A percentile compares a stretch with the other conserved stretches of the same genome.
Evolutionary conservation across 2,113 vertebrate species (phyloP).

Genomic region (Planiliza haematocheilus): DNA sequence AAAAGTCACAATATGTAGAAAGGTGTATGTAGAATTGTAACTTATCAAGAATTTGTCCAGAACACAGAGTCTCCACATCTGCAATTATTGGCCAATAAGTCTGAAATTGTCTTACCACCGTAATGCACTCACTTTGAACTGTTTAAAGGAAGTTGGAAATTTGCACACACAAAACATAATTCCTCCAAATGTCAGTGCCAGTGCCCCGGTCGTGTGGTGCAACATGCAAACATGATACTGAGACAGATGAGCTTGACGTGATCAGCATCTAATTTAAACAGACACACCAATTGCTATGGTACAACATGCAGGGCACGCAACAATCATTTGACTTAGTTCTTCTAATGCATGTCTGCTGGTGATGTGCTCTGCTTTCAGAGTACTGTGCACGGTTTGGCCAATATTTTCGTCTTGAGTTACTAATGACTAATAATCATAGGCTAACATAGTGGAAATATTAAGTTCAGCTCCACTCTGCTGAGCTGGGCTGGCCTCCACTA

Average conservation of each 20-base stretch:
- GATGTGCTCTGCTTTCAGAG: slow-evolving; percentile 20
- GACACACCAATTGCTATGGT: slow-evolving; percentile 70
- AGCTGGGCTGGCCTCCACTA: neutral
- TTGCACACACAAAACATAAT: slow-evolving; percentile 10
- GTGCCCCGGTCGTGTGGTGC: slow-evolving; percentile 38
- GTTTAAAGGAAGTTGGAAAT: too few relatives aligned
- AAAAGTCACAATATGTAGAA: too few relatives aligned
- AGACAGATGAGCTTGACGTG: slow-evolving; percentile 48
- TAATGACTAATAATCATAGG: slow-evolving; percentile 61
- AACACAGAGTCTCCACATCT: too few relatives aligned
- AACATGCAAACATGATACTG: slow-evolving; percentile 70
- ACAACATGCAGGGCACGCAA: slow-evolving; percentile 64
- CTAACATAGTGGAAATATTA: slow-evolving; percentile 65
- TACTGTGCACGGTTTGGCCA: slow-evolving; percentile 63
- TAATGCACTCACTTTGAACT: too few relatives aligned
- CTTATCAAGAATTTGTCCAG: too few relatives aligned
- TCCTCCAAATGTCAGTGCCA: slow-evolving; percentile 20
- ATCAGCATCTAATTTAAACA: slow-evolving; percentile 73
- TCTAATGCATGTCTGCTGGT: slow-evolving; percentile 68
- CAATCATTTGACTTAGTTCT: slow-evolving; percentile 69
- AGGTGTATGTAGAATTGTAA: too few relatives aligned
- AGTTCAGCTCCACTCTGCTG: slow-evolving; percentile 5
- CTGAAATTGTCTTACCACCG: too few relatives aligned
- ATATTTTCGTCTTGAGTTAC: slow-evolving; percentile 66
- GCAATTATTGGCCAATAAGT: too few relatives aligned